Conservation (phyloP, 2,797 vertebrate species). For the Gymnopithys bicolor region DNA sequence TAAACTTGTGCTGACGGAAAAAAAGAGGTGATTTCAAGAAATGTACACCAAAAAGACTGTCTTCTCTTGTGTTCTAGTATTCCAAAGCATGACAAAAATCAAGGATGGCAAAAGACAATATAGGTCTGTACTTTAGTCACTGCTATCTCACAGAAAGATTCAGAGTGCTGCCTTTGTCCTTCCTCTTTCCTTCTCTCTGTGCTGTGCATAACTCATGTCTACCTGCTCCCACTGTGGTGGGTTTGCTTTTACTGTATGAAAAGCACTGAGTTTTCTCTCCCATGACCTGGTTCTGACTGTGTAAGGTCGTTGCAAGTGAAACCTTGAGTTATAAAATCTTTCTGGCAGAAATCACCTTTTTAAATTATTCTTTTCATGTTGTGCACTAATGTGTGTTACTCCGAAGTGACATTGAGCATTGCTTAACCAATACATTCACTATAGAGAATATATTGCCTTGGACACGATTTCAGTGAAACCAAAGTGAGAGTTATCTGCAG, state of each 20-base stretch:
- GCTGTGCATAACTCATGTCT: neutral
- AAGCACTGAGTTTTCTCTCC: neutral
- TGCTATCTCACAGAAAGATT: neutral
- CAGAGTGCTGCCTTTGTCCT: neutral
- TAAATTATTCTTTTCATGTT: neutral
- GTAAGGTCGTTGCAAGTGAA: neutral
- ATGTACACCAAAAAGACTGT: neutral
- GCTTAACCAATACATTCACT: neutral
- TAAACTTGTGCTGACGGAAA: neutral
- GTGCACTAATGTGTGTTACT: rapidly evolving
- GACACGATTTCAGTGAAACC: neutral
- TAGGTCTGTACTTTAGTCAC: neutral
- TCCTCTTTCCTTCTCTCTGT: neutral
- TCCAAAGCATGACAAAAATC: neutral
- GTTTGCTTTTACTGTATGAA: neutral
- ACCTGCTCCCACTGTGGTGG: neutral
- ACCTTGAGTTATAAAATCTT: neutral
- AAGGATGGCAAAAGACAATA: neutral
- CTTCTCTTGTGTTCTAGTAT: neutral
- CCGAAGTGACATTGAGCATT: neutral
- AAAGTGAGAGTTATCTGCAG: neutral
- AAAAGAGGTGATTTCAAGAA: neutral
- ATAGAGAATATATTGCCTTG: neutral
- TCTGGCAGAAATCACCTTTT: neutral
- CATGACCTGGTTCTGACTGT: rapidly evolving